Conservation (phyloP, 2,888 invertebrate species). For the Brachylomia viminalis region DNA sequence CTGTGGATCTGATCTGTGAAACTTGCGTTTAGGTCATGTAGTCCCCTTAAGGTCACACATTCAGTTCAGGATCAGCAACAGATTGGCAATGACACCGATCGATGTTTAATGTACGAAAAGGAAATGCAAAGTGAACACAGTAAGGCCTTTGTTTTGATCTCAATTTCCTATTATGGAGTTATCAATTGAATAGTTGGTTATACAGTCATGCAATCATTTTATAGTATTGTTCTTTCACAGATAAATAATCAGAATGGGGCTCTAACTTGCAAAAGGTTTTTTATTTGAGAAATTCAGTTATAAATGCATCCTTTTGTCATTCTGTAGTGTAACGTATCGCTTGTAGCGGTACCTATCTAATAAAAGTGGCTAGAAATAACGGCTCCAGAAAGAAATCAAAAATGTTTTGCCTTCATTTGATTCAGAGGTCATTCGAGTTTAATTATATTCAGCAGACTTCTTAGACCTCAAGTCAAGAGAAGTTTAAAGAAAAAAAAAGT, state of each 20-base stretch:
- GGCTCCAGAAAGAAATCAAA: conserved; percentile 6
- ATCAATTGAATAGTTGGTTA: not conserved
- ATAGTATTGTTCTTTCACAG: no score
- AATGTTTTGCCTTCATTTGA: not conserved
- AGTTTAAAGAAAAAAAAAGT: conserved; percentile 22
- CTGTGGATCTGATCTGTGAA: no score
- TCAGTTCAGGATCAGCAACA: conserved; percentile 54
- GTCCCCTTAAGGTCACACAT: conserved; percentile 49
- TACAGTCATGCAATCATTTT: no score
- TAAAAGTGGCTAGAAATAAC: conserved; percentile 13
- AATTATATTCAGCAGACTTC: conserved; percentile 43
- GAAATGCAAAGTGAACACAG: conserved; percentile 24
- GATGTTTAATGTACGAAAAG: conserved; percentile 38
- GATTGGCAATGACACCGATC: conserved; percentile 54
- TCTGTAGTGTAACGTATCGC: not conserved
- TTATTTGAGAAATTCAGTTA: not conserved
- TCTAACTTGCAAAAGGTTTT: not conserved
- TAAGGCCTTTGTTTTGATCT: conserved; percentile 29
- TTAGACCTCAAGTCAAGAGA: conserved; percentile 10
- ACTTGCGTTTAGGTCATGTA: no score
- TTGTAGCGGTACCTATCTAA: conserved; percentile 5
- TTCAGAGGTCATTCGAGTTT: conserved; percentile 53
- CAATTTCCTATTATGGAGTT: conserved; percentile 21
- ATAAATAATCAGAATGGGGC: no score
- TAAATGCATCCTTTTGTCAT: not conserved